phyloP scores from a whole-genome alignment of 2,113 vertebrate species.

The Dromiciops gliroides region DNA sequence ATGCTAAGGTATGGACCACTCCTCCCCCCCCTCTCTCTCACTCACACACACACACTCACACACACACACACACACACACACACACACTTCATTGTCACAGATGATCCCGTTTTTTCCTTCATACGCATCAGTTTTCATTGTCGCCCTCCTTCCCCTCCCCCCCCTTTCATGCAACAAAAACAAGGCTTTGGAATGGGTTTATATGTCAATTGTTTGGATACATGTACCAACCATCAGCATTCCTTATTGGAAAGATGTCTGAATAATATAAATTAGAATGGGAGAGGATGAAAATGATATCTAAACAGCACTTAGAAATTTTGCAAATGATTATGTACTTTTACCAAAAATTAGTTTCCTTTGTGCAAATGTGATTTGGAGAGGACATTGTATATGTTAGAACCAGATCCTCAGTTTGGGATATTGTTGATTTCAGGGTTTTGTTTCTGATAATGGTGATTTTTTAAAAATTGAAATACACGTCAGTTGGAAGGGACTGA shows the following conservation, averaged over 20 bases:
- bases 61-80: background rate
- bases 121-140: constrained; percentile 49
- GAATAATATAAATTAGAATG: background rate
- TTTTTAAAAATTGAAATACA: background rate
- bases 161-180: background rate
- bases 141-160: constrained; percentile 25
- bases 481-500: background rate
- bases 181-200: constrained; percentile 41
- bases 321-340: background rate
- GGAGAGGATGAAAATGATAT: background rate
- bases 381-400: background rate
- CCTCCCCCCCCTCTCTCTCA: background rate
- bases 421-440: background rate
- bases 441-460: background rate
- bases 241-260: constrained; percentile 21
- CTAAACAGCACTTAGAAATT: constrained; percentile 8
- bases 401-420: background rate
- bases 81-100: background rate
- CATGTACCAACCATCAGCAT: constrained; percentile 50
- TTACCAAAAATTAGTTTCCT: background rate
- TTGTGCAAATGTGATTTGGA: constrained; percentile 11
- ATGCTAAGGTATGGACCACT: background rate
- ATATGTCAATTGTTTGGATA: constrained; percentile 59
- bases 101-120: constrained; percentile 13
- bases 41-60: background rate